These are phyloP conservation scores for Actinia tenebrosa DNA, from an alignment of 64 coral and sea anemone species.

Conservation along the genomic window DNA sequence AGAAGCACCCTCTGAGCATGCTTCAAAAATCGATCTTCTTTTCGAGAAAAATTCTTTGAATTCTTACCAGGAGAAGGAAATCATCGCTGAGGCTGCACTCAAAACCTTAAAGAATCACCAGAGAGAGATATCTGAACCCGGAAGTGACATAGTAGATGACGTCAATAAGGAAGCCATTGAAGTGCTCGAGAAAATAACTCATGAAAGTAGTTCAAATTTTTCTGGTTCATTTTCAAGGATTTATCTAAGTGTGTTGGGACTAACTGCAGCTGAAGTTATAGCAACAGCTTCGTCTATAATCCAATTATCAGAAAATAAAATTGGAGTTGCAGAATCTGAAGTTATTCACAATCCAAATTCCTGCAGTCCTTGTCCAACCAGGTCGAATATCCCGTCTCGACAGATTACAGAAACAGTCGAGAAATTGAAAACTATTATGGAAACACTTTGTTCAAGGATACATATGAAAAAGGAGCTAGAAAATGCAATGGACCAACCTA, in stretches of 20 bases:
- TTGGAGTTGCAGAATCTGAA: not conserved
- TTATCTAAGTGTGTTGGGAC: not conserved
- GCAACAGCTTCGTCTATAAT: not conserved
- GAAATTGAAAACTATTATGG: not conserved
- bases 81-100: not conserved
- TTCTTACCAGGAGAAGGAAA: constrained; percentile 15
- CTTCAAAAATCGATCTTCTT: constrained; percentile 31
- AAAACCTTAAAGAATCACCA: not conserved
- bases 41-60: constrained; percentile 53
- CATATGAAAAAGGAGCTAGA: not conserved
- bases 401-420: not conserved
- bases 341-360: not conserved
- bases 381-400: not conserved
- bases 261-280: not conserved
- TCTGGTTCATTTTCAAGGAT: not conserved
- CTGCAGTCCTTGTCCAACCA: not conserved
- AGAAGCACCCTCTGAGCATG: not conserved
- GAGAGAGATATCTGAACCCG: not conserved
- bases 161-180: not conserved
- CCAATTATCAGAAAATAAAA: not conserved
- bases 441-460: not conserved
- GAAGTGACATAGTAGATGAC: not conserved
- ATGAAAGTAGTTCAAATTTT: not conserved
- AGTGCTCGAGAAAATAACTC: not conserved
- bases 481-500: not conserved